phyloP scores from a whole-genome alignment of 2,888 invertebrate genomes.

The Rhopalosiphum nymphaeae region DNA sequence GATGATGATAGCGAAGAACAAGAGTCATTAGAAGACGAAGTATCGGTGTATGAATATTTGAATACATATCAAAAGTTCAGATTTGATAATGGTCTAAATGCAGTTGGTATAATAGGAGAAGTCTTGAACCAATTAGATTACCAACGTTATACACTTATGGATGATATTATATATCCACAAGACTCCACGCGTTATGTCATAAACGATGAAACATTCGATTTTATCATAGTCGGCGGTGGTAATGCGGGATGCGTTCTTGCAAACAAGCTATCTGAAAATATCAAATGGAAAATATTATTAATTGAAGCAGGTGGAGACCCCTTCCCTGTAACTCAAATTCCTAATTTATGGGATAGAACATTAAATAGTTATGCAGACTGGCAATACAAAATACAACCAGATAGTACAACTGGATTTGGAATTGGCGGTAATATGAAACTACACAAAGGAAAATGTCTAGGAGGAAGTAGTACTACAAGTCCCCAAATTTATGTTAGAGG shows the following conservation, averaged over 20 bases:
- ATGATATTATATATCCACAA: slow-evolving; percentile 52
- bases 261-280: slow-evolving; percentile 49
- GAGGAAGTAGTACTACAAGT: slow-evolving; percentile 45
- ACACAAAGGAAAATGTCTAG: slow-evolving; percentile 60
- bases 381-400: slow-evolving; percentile 51
- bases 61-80: slow-evolving; percentile 45
- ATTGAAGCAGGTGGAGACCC: slow-evolving; percentile 64
- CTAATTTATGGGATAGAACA: slow-evolving; percentile 34
- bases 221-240: slow-evolving; percentile 61
- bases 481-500: slow-evolving; percentile 47
- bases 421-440: slow-evolving; percentile 43
- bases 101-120: slow-evolving; percentile 50
- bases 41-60: slow-evolving; percentile 53
- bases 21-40: neutral
- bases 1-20: neutral
- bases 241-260: slow-evolving; percentile 64
- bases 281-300: slow-evolving; percentile 47
- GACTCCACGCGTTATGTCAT: slow-evolving; percentile 50
- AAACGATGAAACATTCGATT: slow-evolving; percentile 54
- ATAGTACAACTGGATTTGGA: slow-evolving; percentile 56
- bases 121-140: slow-evolving; percentile 54
- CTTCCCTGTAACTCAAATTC: slow-evolving; percentile 56
- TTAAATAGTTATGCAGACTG: slow-evolving; percentile 51
- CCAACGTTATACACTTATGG: slow-evolving; percentile 56
- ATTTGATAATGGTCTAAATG: slow-evolving; percentile 60